Base-by-base conservation (phyloP, 2,888 invertebrate species). In the Clanis bilineata region DNA sequence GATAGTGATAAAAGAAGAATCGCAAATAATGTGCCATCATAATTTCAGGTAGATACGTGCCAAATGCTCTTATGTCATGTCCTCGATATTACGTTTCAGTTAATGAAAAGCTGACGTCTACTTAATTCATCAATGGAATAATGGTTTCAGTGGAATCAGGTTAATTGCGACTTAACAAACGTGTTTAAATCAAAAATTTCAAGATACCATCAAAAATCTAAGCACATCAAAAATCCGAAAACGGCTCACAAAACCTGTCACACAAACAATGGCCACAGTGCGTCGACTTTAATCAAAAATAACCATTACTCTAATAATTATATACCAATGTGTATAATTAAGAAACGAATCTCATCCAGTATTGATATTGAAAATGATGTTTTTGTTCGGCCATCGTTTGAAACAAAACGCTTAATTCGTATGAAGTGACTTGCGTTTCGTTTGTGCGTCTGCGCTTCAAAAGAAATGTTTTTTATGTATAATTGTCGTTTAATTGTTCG, bases 371-470 rank as follows among this genome's bases (percentile, higher is more conserved):
- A 84, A 86, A 85, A 83, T 77, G 66, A 73, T 85, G 83, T 86
- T 89, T 89, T 88, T 88, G 85, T 88, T 73, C 70, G 72, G 74
- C 77, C 74, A 81, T 77, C 73, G 70, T 83, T 51, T 88, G 87
- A 90, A 90, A 91, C 90, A 90, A 90, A 86, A 86, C 79, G 69
- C 67, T 77, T 90, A 88, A 90, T 91, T 89, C 90, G 90, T 91
- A 86, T 90, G 90, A 85, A 87, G 81, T 92, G 91, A 92, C 91
- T 91, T 90, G 90, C 90, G 77, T 79, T 87, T 85, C 82, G 76
- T 65, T 62, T 89, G 89, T 88, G 77, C 72, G 82, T 79, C 72
- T 74, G 75, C 79, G 77, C 79, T 79, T 81, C 81, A 85, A 85
- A 80, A 78, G 83, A 79, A 75, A 80, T 83, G 76, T 84, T 83